Evolutionary conservation across 2,113 vertebrate species (phyloP), one percentile per base, ranked within the genome.

Genomic region (Aegotheles bennettii): DNA sequence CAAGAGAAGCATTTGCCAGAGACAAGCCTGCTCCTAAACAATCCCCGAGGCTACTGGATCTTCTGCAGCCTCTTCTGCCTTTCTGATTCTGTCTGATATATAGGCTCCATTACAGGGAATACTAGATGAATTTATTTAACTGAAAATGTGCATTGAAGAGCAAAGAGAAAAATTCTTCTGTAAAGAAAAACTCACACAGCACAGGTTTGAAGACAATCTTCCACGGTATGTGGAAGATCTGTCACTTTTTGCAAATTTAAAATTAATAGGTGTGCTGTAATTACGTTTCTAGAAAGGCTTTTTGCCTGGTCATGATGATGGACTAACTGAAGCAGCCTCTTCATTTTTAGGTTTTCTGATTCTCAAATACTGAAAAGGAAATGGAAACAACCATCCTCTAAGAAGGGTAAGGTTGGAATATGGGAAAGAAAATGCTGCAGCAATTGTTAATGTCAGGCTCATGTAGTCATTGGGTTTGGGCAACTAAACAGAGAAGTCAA

Each of bases 11-110:
- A 8, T 65, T 91, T 89, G 64, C 35, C 56, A 78, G 80, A 94
- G 89, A 84, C 50, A 63, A 92, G 59, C 45, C 86, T 65, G 54
- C 59, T 96, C 60, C 87, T 90, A 89, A 91, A 92, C 73, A 91
- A n/a, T n/a, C 64, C 93, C 87, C 63, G 45, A 74, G 73, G 87
- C 87, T 87, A 69, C 35, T 40, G 64, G n/a, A 74, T 92, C 51
- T 95, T 94, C 73, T 82, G 76, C 67, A 96, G 75, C 75, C 26
- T 93, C 80, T 95, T 96, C 89, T 92, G 96, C 76, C 84, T 77
- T 94, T 96, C 91, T 92, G 89, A 92, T 91, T 77, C 54, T 81
- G 68, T 87, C 73, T 80, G 42, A 86, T 77, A 45, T 8, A 42
- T 86, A 81, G 31, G 50, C 76, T 95, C 63, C 31, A 31, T 84